These are phyloP conservation scores for Branchellion lobata DNA, from an alignment of 2,888 invertebrate species.

Conservation along the genomic window DNA sequence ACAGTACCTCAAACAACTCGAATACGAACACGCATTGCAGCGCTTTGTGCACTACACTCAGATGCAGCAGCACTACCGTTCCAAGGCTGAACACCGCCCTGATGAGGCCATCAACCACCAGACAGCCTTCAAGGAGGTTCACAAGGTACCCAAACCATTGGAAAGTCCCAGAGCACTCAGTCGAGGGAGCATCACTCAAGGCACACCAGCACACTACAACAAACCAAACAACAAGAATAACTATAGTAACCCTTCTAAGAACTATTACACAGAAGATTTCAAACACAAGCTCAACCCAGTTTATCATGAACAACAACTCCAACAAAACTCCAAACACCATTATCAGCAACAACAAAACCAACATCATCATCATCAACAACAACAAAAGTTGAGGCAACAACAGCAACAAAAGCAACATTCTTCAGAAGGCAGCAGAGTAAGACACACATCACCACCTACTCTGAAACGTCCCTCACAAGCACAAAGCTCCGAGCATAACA, in stretches of 20 bases:
- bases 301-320: background rate
- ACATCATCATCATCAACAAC: no score
- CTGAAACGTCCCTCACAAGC: no score
- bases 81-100: background rate
- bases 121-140: background rate
- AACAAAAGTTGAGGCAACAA: no score
- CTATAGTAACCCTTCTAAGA: background rate
- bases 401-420: no score
- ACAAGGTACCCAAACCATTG: background rate
- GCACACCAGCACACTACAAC: background rate
- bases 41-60: background rate
- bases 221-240: no score
- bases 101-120: background rate
- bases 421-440: no score
- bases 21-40: constrained; percentile 3
- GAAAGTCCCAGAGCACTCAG: background rate
- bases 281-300: background rate
- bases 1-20: background rate
- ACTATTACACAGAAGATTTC: background rate
- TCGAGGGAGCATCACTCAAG: constrained; percentile 11
- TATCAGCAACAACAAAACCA: no score
- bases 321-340: no score
- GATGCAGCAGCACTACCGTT: background rate
- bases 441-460: no score
- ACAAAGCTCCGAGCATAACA: no score